Base-by-base conservation (phyloP, 2,888 invertebrate genomes). In the Eupithecia tripunctaria region DNA sequence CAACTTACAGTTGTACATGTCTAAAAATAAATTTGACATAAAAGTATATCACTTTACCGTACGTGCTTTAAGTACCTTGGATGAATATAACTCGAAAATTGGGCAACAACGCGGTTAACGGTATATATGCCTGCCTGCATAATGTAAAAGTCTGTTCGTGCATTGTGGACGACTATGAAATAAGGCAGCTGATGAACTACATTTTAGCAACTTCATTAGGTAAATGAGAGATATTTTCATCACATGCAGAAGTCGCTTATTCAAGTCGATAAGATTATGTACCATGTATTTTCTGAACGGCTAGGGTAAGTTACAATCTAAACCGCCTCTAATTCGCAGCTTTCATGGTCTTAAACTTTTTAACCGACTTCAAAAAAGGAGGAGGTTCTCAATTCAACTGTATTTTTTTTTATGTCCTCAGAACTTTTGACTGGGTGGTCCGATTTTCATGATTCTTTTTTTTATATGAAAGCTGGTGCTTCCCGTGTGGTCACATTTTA, bases 1-100 rank as follows among this genome's bases (percentile, higher is more conserved):
- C 32, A 56, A 56, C 56, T 47, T 72, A 67, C 41, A 47, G 62
- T 63, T 59, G 38, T 43, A 27, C 1, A 38, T n/a, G 59, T 51
- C 68, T 70, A 76, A 72, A 74, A 76, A 72, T 70, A 72, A 67
- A 72, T 65, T 62, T 60, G 67, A 64, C 71, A 51, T 64, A 64
- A n/a, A 69, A 62, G n/a, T 18, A 15, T 67, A 51, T 67, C 67
- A 67, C 36, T 56, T 59, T 56, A 67, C 21, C n/a, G 66, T 47
- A 47, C 67, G 67, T 67, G 67, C 67, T 63, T n/a, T 6, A 36
- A 29, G 32, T 36, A 32, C 8, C 62, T 62, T 3, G 15, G 32
- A 3, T 63, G 62, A 4, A 63, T 29, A 63, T 32, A 63, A 32
- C 62, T 15, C 62, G 62, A 36, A 63, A 63, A n/a, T 63, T 63